phyloP scores from a whole-genome alignment of 2,797 vertebrate genomes.

The Notamacropus eugenii region DNA sequence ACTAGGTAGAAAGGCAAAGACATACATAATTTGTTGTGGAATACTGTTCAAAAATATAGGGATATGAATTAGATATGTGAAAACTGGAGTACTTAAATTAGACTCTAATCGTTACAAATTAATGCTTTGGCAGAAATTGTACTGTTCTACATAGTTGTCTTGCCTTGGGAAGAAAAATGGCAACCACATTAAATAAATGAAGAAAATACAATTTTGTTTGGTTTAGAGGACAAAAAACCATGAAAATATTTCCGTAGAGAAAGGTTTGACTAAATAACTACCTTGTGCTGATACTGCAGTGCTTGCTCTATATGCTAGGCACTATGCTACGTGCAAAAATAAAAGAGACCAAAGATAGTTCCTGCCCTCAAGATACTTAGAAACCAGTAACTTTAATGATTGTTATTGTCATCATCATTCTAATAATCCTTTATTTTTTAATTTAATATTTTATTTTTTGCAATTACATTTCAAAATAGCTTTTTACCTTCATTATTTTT shows the following conservation, averaged over 20 bases:
- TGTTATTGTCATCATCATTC: background rate
- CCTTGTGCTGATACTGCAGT: background rate
- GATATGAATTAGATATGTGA: background rate
- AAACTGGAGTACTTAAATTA: background rate
- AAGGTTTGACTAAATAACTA: background rate
- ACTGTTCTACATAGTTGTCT: background rate
- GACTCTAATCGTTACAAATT: constrained; percentile 12
- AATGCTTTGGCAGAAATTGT: constrained; percentile 14
- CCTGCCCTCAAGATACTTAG: background rate
- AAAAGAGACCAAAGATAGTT: background rate
- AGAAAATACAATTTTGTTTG: background rate
- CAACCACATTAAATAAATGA: background rate
- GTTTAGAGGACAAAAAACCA: constrained; percentile 7
- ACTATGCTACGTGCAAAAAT: background rate
- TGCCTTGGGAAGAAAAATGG: background rate
- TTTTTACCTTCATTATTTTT: background rate
- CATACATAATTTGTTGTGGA: background rate
- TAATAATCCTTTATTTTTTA: background rate
- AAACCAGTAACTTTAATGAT: background rate
- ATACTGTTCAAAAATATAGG: background rate
- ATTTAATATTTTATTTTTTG: background rate
- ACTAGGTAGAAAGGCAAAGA: background rate
- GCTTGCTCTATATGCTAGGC: background rate
- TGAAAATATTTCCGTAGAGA: constrained; percentile 21
- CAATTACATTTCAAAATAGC: background rate